Evolutionary conservation across 2,797 vertebrate species (phyloP).

Genomic region (Rhinophrynus dorsalis): DNA sequence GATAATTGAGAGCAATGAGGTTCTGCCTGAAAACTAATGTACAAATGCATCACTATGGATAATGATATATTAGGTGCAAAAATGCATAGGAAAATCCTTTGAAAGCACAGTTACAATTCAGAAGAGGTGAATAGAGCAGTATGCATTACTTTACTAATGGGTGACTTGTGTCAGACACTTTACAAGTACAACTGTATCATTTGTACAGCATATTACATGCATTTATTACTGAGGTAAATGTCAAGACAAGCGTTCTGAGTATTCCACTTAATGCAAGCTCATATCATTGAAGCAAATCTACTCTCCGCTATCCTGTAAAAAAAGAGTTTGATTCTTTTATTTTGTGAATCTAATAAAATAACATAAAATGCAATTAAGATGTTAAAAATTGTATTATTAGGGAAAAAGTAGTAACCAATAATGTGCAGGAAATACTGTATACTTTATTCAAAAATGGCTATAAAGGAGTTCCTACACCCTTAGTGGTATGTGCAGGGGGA

Average conservation of each 20-base stretch:
- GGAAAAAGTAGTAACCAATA: too few species aligned
- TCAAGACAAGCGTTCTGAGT: background rate
- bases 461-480: too few species aligned
- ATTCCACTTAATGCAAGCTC: background rate
- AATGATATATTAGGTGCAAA: slow-evolving; percentile 36
- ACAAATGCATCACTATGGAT: slow-evolving; percentile 14
- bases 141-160: slow-evolving; percentile 5
- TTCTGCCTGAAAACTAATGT: slow-evolving; percentile 8
- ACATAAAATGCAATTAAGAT: too few species aligned
- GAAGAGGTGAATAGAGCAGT: background rate
- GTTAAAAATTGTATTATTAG: too few species aligned
- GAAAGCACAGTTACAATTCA: background rate
- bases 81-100: slow-evolving; percentile 14
- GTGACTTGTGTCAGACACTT: slow-evolving; percentile 10
- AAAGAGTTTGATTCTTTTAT: too few species aligned
- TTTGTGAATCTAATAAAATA: too few species aligned
- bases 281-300: background rate
- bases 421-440: too few species aligned
- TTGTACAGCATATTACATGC: slow-evolving; percentile 7
- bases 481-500: too few species aligned
- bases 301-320: too few species aligned
- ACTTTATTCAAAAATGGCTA: too few species aligned
- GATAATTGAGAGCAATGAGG: slow-evolving; percentile 39
- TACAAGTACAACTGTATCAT: slow-evolving; percentile 4
- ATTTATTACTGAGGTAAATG: slow-evolving; percentile 2